Evolutionary conservation across 2,113 vertebrate species (phyloP).

Genomic region (Tauraco erythrolophus): DNA sequence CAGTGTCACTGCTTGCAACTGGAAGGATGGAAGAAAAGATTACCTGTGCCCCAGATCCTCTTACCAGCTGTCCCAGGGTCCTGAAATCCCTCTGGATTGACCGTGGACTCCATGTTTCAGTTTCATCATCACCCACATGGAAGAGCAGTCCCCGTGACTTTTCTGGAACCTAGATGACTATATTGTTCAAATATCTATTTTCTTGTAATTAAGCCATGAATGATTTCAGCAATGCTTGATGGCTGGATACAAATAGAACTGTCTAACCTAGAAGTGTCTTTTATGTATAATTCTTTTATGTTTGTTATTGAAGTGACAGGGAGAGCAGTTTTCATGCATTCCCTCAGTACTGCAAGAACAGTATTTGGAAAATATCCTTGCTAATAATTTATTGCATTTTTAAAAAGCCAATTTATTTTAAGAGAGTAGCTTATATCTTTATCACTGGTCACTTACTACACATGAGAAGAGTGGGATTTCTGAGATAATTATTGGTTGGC

Average conservation of each 20-base stretch:
- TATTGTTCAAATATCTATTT: background rate
- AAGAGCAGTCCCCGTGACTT: rapidly evolving
- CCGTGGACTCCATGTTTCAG: no score
- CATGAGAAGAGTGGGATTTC: background rate
- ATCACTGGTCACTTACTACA: background rate
- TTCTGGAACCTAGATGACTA: background rate
- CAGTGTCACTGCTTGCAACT: no score
- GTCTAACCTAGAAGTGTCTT: background rate
- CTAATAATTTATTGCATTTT: background rate
- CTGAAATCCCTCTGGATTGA: no score
- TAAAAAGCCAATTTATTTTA: background rate
- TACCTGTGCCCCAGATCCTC: no score
- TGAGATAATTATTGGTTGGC: background rate
- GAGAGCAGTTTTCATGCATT: background rate
- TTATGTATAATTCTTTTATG: background rate
- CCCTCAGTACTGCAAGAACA: background rate
- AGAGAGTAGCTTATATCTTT: background rate
- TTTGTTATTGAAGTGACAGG: background rate
- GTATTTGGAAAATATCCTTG: background rate
- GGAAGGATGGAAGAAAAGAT: no score
- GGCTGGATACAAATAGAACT: background rate
- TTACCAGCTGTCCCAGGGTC: no score
- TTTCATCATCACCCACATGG: no score
- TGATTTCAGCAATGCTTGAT: background rate
- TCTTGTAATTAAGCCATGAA: background rate